phyloP scores from a whole-genome alignment of 2,797 vertebrate species.

The Pseudochromis fuscus region DNA sequence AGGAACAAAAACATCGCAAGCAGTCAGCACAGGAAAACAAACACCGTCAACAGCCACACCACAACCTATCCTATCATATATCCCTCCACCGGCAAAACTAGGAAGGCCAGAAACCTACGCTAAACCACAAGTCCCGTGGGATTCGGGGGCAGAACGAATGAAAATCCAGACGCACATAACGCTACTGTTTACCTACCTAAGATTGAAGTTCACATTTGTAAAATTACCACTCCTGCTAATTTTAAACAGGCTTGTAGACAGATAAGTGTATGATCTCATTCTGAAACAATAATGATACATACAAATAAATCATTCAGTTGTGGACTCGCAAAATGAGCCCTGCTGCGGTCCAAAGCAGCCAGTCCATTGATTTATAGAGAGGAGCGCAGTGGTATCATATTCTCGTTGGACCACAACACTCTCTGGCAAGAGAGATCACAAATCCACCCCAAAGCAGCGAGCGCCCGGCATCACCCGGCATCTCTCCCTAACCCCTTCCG shows the following conservation, averaged over 20 bases:
- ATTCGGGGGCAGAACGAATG: constrained; percentile 57
- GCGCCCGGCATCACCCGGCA: constrained; percentile 41
- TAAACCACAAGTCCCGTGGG: constrained; percentile 67
- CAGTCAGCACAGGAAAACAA: constrained; percentile 74
- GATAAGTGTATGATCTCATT: constrained; percentile 15
- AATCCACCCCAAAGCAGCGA: constrained; percentile 41
- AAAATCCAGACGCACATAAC: constrained; percentile 72
- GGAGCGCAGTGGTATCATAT: constrained; percentile 53
- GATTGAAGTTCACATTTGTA: constrained; percentile 43
- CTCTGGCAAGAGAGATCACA: constrained; percentile 37
- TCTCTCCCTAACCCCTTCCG: constrained; percentile 38
- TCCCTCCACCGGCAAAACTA: constrained; percentile 75
- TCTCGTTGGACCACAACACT: constrained; percentile 45
- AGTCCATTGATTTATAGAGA: constrained; percentile 67
- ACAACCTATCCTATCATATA: constrained; percentile 77
- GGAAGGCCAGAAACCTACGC: constrained; percentile 60
- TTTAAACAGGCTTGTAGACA: constrained; percentile 13
- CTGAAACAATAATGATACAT: constrained; percentile 37
- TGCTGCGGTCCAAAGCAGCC: constrained; percentile 49
- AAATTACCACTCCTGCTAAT: constrained; percentile 37
- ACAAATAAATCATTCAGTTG: constrained; percentile 63
- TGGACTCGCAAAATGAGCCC: constrained; percentile 36
- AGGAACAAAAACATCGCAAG: constrained; percentile 71
- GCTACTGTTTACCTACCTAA: constrained; percentile 64
- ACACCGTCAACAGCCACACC: constrained; percentile 71